phyloP scores from a whole-genome alignment of 2,797 vertebrate species.

The Sebastes kiyomatsui region DNA sequence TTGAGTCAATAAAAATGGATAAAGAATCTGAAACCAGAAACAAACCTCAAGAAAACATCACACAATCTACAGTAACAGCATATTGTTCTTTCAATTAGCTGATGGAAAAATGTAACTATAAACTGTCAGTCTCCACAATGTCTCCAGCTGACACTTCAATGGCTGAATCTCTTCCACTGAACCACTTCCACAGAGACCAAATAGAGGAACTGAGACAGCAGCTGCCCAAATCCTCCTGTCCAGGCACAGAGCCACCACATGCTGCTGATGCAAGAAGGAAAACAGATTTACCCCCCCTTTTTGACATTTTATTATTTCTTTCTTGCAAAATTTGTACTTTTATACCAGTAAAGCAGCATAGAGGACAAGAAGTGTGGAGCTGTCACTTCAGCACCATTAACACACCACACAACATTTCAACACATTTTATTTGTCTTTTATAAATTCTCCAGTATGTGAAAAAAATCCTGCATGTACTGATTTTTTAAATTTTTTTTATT shows the following conservation, averaged over 20 bases:
- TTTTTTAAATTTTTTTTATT: not conserved
- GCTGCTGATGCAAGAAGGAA: constrained; percentile 28
- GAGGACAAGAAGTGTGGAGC: not conserved
- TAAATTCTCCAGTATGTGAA: not conserved
- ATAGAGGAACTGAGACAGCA: constrained; percentile 17
- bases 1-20: not conserved
- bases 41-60: not conserved
- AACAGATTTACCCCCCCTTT: not conserved
- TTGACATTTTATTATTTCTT: not conserved
- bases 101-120: not conserved
- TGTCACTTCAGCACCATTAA: constrained; percentile 51
- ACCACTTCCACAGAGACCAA: not conserved
- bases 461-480: not conserved
- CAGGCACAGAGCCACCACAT: constrained; percentile 28
- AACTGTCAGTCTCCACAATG: too few species aligned
- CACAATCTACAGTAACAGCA: not conserved
- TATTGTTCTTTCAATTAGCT: not conserved
- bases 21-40: not conserved
- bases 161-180: not conserved
- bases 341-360: too few species aligned
- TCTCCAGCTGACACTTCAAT: not conserved
- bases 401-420: not conserved
- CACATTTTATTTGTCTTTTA: not conserved
- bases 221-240: constrained; percentile 34
- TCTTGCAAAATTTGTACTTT: not conserved